A percentile compares a stretch with the other conserved stretches of the same genome.
phyloP scores from a whole-genome alignment of 2,888 invertebrate species.

The Cosmia pyralina region DNA sequence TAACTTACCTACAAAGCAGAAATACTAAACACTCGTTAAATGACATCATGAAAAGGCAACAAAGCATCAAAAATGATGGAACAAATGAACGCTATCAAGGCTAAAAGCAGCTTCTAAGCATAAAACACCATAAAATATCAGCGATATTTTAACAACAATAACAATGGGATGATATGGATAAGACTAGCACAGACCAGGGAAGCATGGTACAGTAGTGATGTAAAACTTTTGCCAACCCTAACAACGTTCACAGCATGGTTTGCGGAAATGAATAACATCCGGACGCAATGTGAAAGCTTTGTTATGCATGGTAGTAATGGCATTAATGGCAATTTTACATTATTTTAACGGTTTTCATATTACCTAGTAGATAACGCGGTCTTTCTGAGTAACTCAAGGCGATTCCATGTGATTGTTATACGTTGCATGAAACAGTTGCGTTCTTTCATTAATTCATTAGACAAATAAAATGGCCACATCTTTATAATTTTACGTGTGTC shows the following conservation, averaged over 20 bases:
- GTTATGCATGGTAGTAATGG: constrained; percentile 13
- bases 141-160: constrained; percentile 14
- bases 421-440: too few species aligned
- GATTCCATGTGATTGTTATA: too few species aligned
- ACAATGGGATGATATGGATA: neutral
- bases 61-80: neutral
- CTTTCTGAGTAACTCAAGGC: neutral
- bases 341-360: constrained; percentile 11
- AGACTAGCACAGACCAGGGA: neutral
- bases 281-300: constrained; percentile 29
- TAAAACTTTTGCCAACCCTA: constrained; percentile 44
- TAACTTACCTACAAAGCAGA: neutral
- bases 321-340: constrained; percentile 29
- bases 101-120: constrained; percentile 12
- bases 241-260: constrained; percentile 8
- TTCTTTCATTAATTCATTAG: too few species aligned
- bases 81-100: constrained; percentile 13
- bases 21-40: neutral
- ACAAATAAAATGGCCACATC: too few species aligned
- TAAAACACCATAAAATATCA: neutral
- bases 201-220: neutral
- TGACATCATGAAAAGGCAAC: neutral
- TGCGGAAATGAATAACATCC: constrained; percentile 55
- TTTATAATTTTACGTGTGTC: neutral
- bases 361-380: neutral